Evolutionary conservation across 1,140 invertebrate species (phyloP).

Genomic region (Luehdorfia chinensis): DNA sequence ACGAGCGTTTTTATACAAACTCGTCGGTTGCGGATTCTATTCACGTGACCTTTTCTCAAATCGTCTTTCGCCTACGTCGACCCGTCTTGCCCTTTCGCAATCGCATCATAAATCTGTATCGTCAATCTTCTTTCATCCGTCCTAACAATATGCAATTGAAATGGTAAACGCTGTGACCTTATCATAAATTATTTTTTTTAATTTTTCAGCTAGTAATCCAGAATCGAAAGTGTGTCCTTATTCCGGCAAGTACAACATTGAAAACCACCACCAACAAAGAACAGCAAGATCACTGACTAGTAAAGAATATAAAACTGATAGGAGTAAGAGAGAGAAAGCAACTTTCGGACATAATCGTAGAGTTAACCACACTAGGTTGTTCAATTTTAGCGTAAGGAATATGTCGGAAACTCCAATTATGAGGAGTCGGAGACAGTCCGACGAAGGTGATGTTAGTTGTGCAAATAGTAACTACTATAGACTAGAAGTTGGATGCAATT

Average conservation of each 20-base stretch:
- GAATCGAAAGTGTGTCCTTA: conserved; percentile 85
- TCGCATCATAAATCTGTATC: no score
- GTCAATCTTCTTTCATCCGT: no score
- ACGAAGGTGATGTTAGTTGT: conserved; percentile 49
- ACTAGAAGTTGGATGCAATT: conserved; percentile 84
- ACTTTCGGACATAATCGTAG: conserved; percentile 58
- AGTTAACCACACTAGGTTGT: conserved; percentile 62
- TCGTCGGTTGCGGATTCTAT: no score
- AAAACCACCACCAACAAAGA: conserved; percentile 73
- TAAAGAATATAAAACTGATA: conserved; percentile 5
- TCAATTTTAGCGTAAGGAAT: conserved; percentile 69
- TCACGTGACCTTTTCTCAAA: no score
- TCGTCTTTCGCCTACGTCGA: no score
- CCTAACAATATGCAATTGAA: no score
- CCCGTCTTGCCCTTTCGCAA: no score
- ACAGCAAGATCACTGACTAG: conserved; percentile 38
- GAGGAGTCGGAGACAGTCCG: conserved; percentile 48
- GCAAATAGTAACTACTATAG: conserved; percentile 76
- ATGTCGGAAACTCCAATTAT: conserved; percentile 55
- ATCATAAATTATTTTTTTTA: no score
- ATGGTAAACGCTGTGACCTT: no score
- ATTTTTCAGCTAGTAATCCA: conserved; percentile 82
- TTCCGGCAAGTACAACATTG: conserved; percentile 84
- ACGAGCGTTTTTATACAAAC: no score
- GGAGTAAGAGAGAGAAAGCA: conserved; percentile 43